Evolutionary conservation across 2,113 vertebrate species (phyloP), one percentile per base, ranked within the genome.

Genomic region (Amia ocellicauda): DNA sequence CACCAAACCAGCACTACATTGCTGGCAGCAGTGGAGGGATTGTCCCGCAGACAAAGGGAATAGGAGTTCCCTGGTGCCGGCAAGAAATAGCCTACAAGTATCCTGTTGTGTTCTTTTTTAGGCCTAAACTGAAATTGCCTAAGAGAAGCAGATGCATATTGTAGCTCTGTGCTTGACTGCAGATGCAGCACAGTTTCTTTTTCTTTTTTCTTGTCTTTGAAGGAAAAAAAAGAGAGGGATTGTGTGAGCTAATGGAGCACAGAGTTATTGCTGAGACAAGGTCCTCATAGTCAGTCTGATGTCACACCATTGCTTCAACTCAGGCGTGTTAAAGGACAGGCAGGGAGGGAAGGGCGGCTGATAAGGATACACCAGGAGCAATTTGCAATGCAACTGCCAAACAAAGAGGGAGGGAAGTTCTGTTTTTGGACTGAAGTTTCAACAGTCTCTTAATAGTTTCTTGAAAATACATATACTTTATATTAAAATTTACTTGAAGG

Each of bases 281-380:
- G 28, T 58, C 58, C 51, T 24, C 10, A 56, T 80, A 71, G 60
- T 75, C 69, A 62, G 64, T 72, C 61, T 84, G 83, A 84, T 75
- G 73, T 85, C 83, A 84, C 43, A 54, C 58, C 45, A 82, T 83
- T 83, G 76, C 68, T 67, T 85, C 83, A 78, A 66, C 74, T 20
- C 62, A 19, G 28, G 17, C 29, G 31, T 36, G 31, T 11, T 36
- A 36, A 36, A 11, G n/a, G n/a, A n/a, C n/a, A 36, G 11, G 31
- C 5, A 36, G 5, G 31, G 31, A 36, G 2, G 31, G 31, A 36
- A 11, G 31, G 31, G 5, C 11, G 31, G 31, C 31, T 36, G 31
- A 1, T 36, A 36, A 36, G 5, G 31, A 36, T 36, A 11, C 31
- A 36, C 31, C 31, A n/a, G n/a, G n/a, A n/a, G n/a, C n/a, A n/a